Evolutionary conservation across 2,888 invertebrate genomes (phyloP).

Genomic region (Tupiocoris notatus): DNA sequence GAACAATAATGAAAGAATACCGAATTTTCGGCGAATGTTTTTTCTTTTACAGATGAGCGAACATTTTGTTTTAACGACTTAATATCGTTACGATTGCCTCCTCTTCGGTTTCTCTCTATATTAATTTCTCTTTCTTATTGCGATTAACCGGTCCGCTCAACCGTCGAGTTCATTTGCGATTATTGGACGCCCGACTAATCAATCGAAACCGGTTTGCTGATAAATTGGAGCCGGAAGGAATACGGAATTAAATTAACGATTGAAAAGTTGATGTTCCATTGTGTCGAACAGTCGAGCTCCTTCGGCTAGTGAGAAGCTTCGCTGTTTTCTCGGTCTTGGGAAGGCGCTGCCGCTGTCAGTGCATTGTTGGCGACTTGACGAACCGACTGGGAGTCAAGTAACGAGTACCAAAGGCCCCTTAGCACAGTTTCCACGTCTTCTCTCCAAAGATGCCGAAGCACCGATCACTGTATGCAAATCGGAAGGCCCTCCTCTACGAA

Average conservation of each 20-base stretch:
- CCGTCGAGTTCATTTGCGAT: too few relatives aligned
- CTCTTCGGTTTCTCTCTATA: too few relatives aligned
- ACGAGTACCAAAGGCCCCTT: conserved; percentile 41
- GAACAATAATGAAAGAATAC: too few relatives aligned
- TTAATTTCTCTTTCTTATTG: too few relatives aligned
- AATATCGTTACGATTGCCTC: too few relatives aligned
- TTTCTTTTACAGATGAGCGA: too few relatives aligned
- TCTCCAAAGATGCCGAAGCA: neutral
- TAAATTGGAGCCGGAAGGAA: neutral
- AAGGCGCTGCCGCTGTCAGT: neutral
- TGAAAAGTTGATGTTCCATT: neutral
- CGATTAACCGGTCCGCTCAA: too few relatives aligned
- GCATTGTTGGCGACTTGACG: neutral
- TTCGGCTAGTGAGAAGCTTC: neutral
- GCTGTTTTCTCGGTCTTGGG: neutral
- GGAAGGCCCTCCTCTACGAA: conserved; percentile 17
- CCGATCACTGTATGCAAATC: conserved; percentile 43
- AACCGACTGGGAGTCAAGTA: conserved; percentile 4
- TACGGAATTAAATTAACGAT: neutral
- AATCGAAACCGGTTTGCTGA: neutral
- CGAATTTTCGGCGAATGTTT: too few relatives aligned
- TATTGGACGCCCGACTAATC: too few relatives aligned
- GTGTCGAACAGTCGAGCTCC: neutral
- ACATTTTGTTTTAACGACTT: too few relatives aligned
- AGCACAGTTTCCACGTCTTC: conserved; percentile 43